Evolutionary conservation across 2,797 vertebrate genomes (phyloP), one percentile per base, ranked within the genome.

Genomic region (Mormyrops boulengeri): DNA sequence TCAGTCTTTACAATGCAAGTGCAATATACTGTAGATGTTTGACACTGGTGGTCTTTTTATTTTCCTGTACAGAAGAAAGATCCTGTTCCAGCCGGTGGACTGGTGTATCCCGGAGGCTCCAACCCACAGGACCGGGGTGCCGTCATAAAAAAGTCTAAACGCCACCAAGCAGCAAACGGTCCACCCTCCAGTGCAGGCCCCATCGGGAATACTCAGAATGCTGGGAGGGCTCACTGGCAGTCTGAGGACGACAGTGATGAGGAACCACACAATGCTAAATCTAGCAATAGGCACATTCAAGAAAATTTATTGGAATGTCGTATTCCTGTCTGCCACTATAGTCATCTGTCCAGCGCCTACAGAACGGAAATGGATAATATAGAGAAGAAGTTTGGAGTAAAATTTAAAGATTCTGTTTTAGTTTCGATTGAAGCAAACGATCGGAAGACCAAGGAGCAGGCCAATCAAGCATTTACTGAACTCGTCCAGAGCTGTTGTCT

Each of bases 331-430:
- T 0, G 0, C 55, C 73, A 0, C 2, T 95, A 89, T 88, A 93
- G 90, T 90, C 95, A 94, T 9, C 1, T 96, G 47, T 73, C 3
- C 87, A 89, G 93, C 5, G 87, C 90, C 90, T 93, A 91, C 62
- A 9, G 30, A 5, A 50, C 94, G 2, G 91, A 95, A 88, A 9
- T 96, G 0, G 0, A 91, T 6, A 3, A 0, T 2, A 95, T 96
- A 44, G 3, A 89, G 38, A 2, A 86, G 57, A 1, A 82, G 0
- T 88, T 93, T 30, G 88, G 92, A 49, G 93, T 95, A 3, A 0
- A 49, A 41, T 90, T 95, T 9, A 0, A 0, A 0, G 2, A 88
- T 30, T 19, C 93, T 0, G 92, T 94, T 0, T 91, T 0, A 0
- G 90, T 96, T 82, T 91, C 41, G 0, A 47, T 96, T 87, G 1